Evolutionary conservation across 2,113 vertebrate species (phyloP).

Genomic region (Calidris pugnax): DNA sequence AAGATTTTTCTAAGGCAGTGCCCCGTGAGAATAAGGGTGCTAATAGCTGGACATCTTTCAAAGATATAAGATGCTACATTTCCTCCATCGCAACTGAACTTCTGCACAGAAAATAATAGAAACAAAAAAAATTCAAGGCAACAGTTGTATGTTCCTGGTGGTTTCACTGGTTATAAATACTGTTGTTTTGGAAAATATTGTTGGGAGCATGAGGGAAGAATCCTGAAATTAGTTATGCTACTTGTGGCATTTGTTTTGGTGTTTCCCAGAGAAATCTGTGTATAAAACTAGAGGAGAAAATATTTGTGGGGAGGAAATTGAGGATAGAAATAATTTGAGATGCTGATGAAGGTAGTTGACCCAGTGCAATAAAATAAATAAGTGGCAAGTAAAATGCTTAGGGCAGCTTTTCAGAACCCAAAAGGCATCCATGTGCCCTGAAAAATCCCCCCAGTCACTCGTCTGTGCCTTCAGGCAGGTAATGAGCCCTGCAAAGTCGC

Average conservation of each 20-base stretch:
- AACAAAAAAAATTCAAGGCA: not conserved
- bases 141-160: accelerated
- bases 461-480: not conserved
- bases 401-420: not conserved
- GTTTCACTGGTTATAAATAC: not conserved
- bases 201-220: not conserved
- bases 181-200: not conserved
- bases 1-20: not conserved
- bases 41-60: not conserved
- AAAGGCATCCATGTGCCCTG: not conserved
- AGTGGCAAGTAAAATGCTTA: not conserved
- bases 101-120: not conserved
- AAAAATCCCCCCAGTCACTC: not conserved
- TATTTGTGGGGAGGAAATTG: not conserved
- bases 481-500: not conserved
- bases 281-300: not conserved
- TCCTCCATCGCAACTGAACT: not conserved
- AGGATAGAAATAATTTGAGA: not conserved
- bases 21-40: not conserved
- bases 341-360: not conserved
- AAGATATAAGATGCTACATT: not conserved
- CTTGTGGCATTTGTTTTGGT: not conserved
- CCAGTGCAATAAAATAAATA: not conserved
- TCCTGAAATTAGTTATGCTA: not conserved
- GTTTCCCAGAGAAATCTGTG: not conserved